Base-by-base conservation (phyloP, 2,888 invertebrate genomes). In the Galeruca laticollis region DNA sequence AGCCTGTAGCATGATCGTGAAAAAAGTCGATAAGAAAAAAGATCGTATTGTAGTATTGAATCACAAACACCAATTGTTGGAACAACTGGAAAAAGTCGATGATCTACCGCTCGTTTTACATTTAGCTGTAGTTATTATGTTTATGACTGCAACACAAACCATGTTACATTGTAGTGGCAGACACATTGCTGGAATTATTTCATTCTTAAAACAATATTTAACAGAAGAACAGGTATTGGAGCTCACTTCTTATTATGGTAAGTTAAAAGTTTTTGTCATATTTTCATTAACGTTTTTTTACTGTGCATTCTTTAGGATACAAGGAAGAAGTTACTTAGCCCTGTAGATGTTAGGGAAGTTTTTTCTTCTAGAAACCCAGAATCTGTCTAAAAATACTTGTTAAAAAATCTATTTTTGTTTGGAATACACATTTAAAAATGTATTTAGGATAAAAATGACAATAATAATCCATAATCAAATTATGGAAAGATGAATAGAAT, bases 111-210 rank as follows among this genome's bases (percentile, higher is more conserved):
- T 95, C 40, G 89, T 91, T 61, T 86, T 97, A 54, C 96, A 96
- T 84, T 86, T 96, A 65, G 90, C 92, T 0, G 90, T 90, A 0
- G 87, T 95, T 71, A 88, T 96, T 51, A 88, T 97, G 66, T 97
- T 96, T 82, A 94, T 94, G 61, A 90, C 91, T 10, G 88, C 91
- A 2, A 94, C 94, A 0, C 94, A 95, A 78, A 90, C 88, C 77
- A 94, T 96, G 87, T 82, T 98, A 31, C 96, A 98, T 85, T 96
- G 96, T 13, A 97, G 98, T 31, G 99, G 99, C 0, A 92, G 95
- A 83, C 96, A 96, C 86, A 96, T 99, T 11, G 92, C 96, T 0
- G 88, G 91, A 18, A 89, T 98, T 75, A 87, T 98, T 56, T 82
- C 88, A 0, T 93, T 90, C 83, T 88, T 98, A 62, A 91, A 92